Evolutionary conservation across 1,140 invertebrate genomes (phyloP).

Genomic region (Oreohelix idahoensis): DNA sequence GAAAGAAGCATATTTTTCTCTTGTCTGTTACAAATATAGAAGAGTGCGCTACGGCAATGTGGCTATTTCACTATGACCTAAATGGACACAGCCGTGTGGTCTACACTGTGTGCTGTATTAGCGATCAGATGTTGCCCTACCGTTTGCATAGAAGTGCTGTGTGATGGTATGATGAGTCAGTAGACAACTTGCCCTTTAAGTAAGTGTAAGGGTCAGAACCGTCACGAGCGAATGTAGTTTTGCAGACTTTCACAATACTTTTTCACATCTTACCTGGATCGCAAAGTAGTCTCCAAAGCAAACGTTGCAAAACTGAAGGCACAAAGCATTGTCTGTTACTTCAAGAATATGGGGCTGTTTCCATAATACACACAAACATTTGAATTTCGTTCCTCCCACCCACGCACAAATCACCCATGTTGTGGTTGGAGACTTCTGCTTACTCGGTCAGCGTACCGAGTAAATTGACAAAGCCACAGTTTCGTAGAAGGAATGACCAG

Average conservation of each 20-base stretch:
- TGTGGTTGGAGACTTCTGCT: slow-evolving; percentile 5
- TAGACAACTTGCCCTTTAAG: no score
- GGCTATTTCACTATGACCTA: no score
- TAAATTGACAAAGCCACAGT: not conserved
- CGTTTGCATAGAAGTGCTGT: no score
- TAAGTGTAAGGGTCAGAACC: no score
- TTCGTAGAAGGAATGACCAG: not conserved
- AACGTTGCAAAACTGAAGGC: not conserved
- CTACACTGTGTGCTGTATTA: no score
- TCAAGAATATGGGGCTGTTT: not conserved
- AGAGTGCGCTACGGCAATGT: no score
- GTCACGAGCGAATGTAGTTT: no score
- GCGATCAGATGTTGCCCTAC: no score
- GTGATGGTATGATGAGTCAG: no score
- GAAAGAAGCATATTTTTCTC: no score
- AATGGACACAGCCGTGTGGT: no score
- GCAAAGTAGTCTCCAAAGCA: not conserved
- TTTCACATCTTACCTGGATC: not conserved
- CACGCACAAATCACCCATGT: not conserved
- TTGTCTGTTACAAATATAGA: no score
- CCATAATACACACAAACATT: not conserved
- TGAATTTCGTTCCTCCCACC: slow-evolving; percentile 4
- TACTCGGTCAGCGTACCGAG: not conserved
- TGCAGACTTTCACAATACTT: not conserved
- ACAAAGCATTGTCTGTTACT: not conserved